Evolutionary conservation across 2,113 vertebrate genomes (phyloP), one percentile per base, ranked within the genome.

Genomic region (Aegypius monachus): DNA sequence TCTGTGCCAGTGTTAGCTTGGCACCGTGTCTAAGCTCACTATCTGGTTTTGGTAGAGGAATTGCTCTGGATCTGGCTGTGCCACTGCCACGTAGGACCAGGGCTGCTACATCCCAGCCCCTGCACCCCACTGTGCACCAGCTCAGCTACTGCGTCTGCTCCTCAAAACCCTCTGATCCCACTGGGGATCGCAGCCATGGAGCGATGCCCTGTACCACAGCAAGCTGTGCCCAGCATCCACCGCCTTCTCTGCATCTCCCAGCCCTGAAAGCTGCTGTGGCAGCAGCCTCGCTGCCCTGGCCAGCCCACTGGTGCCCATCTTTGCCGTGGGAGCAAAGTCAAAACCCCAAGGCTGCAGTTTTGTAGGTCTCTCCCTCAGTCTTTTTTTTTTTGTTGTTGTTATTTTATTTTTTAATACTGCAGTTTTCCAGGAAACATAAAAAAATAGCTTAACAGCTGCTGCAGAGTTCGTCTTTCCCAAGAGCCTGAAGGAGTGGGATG

Each of bases 151-250:
- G 10, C 1, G 2, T 15, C 61, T 66, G 38, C 71, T 31, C n/a
- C 50, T 66, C 65, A 21, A 40, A 90, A 1, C 11, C 23, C 31
- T 18, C 59, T 0, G 1, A 7, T 26, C n/a, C 40, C 58, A 0
- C 22, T 3, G 40, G 27, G 45, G 32, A 56, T 3, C 1, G 2
- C 3, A 5, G 31, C 65, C 1, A 0, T 0, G 11, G n/a, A 29
- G 38, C 1, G 20, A 34, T 72, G 53, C 14, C n/a, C 16, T 7
- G 29, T 5, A 25, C 26, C 63, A 32, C 1, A 1, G 34, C 43
- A 19, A 1, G 2, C 52, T 13, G 32, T 42, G 38, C 50, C 61
- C 80, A 21, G 34, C 38, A 45, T 40, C 55, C 3, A 1, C 22
- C 31, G 7, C 45, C n/a, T 56, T 20, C 45, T 61, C 43, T 2